These are phyloP conservation scores for Catocala nupta DNA, from an alignment of 2,888 invertebrate species.

Conservation along the genomic window DNA sequence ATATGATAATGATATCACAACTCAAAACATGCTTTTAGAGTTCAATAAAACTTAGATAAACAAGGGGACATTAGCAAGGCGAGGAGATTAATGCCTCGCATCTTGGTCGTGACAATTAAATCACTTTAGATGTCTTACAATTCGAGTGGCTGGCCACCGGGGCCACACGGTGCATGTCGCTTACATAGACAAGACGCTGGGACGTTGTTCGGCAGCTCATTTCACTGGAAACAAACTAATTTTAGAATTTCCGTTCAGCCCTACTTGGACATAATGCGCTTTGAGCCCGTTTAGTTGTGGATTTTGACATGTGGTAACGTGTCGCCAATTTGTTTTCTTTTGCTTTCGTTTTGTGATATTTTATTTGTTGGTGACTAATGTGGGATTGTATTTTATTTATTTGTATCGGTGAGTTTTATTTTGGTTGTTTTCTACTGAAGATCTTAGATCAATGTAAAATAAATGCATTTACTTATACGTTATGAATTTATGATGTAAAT, in stretches of 20 bases:
- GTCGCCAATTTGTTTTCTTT: conserved; percentile 51
- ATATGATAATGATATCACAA: background rate
- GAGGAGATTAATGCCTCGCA: conserved; percentile 68
- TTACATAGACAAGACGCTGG: conserved; percentile 76
- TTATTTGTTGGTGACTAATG: conserved; percentile 50
- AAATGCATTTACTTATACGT: too few relatives aligned
- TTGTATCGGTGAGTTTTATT: conserved; percentile 43
- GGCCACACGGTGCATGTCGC: conserved; percentile 68
- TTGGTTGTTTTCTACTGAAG: conserved; percentile 10
- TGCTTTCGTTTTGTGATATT: conserved; percentile 43
- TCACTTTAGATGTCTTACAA: conserved; percentile 76
- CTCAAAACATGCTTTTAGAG: conserved; percentile 27
- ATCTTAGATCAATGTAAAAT: background rate
- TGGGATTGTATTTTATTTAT: conserved; percentile 39
- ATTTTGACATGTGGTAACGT: conserved; percentile 65
- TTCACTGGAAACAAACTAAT: conserved; percentile 84
- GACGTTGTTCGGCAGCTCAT: conserved; percentile 71
- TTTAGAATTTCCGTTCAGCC: conserved; percentile 85
- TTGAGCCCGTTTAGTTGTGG: conserved; percentile 70
- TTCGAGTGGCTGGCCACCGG: conserved; percentile 71
- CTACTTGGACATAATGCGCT: conserved; percentile 80
- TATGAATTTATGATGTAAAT: too few relatives aligned
- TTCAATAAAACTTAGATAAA: conserved; percentile 50
- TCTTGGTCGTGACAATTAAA: conserved; percentile 77
- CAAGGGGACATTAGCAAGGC: conserved; percentile 53